Percentiles rank a stretch among this genome's conserved stretches.
These are phyloP conservation scores for Ramphastos sulfuratus DNA, from an alignment of 2,113 vertebrate genomes.

Conservation along the genomic window DNA sequence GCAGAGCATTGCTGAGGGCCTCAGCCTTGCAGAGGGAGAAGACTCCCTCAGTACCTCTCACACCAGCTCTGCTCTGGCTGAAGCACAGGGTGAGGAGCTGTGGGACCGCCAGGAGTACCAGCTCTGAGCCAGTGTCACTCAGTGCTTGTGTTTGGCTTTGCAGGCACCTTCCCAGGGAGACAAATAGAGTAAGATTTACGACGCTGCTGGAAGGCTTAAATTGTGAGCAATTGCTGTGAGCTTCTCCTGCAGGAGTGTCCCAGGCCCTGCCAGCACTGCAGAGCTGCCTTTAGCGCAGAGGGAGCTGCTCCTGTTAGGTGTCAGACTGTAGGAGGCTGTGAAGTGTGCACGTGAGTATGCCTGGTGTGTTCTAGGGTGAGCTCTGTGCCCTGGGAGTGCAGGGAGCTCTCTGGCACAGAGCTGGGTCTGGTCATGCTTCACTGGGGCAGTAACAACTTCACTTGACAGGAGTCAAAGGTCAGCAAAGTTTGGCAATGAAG, in stretches of 20 bases:
- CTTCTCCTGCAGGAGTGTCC: neutral
- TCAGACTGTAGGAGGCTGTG: neutral
- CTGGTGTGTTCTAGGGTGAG: neutral
- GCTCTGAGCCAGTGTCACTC: neutral
- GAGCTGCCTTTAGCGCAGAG: neutral
- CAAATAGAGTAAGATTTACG: neutral
- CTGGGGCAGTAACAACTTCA: neutral
- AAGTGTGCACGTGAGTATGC: neutral
- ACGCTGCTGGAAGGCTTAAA: neutral
- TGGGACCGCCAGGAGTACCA: neutral
- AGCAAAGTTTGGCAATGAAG: neutral
- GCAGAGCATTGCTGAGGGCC: neutral
- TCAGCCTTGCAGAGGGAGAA: neutral
- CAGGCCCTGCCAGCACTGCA: neutral
- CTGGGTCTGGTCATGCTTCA: rapidly evolving
- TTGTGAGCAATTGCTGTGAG: neutral
- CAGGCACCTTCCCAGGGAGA: neutral
- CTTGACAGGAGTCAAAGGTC: neutral
- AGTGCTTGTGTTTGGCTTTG: neutral
- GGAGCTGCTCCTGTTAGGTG: neutral
- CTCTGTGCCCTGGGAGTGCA: neutral
- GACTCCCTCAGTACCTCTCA: neutral
- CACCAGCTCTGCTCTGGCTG: neutral
- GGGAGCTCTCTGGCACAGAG: neutral
- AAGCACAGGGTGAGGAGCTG: neutral